Conservation (phyloP, 1,140 invertebrate species). For the Neodiprion lecontei region DNA sequence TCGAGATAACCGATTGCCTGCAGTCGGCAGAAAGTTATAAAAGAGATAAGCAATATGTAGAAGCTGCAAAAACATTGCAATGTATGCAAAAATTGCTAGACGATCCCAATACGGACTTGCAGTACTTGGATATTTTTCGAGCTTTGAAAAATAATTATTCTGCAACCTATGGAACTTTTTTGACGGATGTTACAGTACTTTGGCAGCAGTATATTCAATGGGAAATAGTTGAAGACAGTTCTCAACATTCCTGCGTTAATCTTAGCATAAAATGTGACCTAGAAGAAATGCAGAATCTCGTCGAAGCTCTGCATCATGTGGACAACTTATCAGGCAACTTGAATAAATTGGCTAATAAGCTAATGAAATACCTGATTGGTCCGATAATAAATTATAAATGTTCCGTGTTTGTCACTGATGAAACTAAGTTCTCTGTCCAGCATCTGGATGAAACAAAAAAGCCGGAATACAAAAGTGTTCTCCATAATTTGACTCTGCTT, state of each 20-base stretch:
- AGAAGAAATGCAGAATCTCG: constrained; percentile 55
- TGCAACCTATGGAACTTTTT: constrained; percentile 51
- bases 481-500: constrained; percentile 67
- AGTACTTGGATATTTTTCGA: constrained; percentile 60
- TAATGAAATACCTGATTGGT: constrained; percentile 63
- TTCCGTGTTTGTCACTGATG: constrained; percentile 50
- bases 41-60: constrained; percentile 55
- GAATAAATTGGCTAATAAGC: constrained; percentile 59
- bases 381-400: constrained; percentile 65
- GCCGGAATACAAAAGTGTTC: constrained; percentile 65
- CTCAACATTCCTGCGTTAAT: constrained; percentile 33
- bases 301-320: constrained; percentile 60
- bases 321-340: constrained; percentile 60
- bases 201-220: constrained; percentile 60
- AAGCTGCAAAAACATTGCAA: constrained; percentile 60
- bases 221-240: constrained; percentile 36
- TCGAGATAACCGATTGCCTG: constrained; percentile 62
- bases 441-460: constrained; percentile 56
- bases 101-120: constrained; percentile 58
- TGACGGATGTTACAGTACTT: constrained; percentile 54
- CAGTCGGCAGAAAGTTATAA: constrained; percentile 59
- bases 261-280: constrained; percentile 53
- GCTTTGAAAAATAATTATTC: constrained; percentile 53
- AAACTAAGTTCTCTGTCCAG: constrained; percentile 58
- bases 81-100: constrained; percentile 60